Conservation (phyloP, 1,140 invertebrate species). For the Hesperophylax magnus region DNA sequence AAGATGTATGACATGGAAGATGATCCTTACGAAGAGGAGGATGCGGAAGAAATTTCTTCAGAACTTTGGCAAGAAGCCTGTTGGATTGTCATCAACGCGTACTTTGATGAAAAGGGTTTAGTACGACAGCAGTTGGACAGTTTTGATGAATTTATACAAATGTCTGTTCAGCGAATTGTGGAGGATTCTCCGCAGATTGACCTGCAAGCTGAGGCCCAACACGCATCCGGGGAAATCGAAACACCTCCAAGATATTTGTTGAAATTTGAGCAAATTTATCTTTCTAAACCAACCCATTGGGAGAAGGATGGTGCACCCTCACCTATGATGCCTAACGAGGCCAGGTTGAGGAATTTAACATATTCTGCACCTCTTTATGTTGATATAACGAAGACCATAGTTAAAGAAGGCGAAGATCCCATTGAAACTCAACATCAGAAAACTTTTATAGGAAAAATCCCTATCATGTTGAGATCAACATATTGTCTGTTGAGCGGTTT, state of each 20-base stretch:
- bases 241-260: slow-evolving; percentile 91
- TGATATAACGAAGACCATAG: slow-evolving; percentile 97
- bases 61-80: slow-evolving; percentile 99
- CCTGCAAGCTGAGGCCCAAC: slow-evolving; percentile 97
- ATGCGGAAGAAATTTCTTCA: slow-evolving; percentile 91
- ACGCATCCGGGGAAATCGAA: slow-evolving; percentile 93
- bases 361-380: slow-evolving; percentile 99
- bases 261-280: slow-evolving; percentile 99
- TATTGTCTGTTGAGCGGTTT: slow-evolving; percentile 95
- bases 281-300: slow-evolving; percentile 99
- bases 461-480: slow-evolving; percentile 98
- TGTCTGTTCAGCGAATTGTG: slow-evolving; percentile 99
- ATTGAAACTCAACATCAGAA: slow-evolving; percentile 96
- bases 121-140: slow-evolving; percentile 99
- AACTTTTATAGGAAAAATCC: slow-evolving; percentile 97
- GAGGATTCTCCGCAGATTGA: slow-evolving; percentile 98
- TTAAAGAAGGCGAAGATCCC: slow-evolving; percentile 91
- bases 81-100: slow-evolving; percentile 99
- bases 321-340: slow-evolving; percentile 99
- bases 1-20: slow-evolving; percentile 69
- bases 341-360: slow-evolving; percentile 87
- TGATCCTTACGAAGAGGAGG: slow-evolving; percentile 83
- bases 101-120: slow-evolving; percentile 99
- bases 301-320: slow-evolving; percentile 99
- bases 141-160: slow-evolving; percentile 99